phyloP scores from a whole-genome alignment of 1,140 invertebrate genomes.

The Amyelois transitella region DNA sequence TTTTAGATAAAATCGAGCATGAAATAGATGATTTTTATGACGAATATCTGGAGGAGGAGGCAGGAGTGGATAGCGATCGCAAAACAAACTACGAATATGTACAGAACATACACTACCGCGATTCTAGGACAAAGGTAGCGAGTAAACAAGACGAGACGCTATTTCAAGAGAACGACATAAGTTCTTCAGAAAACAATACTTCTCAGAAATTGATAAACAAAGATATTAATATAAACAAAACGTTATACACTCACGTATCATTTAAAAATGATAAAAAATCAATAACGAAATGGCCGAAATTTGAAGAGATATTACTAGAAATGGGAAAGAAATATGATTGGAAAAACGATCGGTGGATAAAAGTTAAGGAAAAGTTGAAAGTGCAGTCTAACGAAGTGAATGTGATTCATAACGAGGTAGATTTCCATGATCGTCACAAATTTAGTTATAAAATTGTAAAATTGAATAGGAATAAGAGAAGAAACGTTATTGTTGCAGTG shows the following conservation, averaged over 20 bases:
- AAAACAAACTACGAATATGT: slow-evolving; percentile 18
- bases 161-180: neutral
- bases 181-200: neutral
- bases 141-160: neutral
- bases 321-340: slow-evolving; percentile 64
- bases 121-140: slow-evolving; percentile 8
- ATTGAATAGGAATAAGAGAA: slow-evolving; percentile 61
- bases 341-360: slow-evolving; percentile 67
- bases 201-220: neutral
- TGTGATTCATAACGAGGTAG: slow-evolving; percentile 20
- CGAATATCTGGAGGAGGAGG: slow-evolving; percentile 31
- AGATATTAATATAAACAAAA: neutral
- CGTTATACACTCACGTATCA: neutral
- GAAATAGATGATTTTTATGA: slow-evolving; percentile 45
- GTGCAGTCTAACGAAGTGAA: slow-evolving; percentile 1
- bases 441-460: slow-evolving; percentile 62
- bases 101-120: slow-evolving; percentile 12
- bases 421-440: slow-evolving; percentile 48
- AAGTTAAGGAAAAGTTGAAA: slow-evolving; percentile 51
- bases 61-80: slow-evolving; percentile 13
- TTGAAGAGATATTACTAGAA: slow-evolving; percentile 52
- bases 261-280: neutral
- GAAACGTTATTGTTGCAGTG: slow-evolving; percentile 59
- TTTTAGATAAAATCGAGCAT: slow-evolving; percentile 47
- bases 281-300: slow-evolving; percentile 46